Evolutionary conservation across 2,797 vertebrate genomes (phyloP).

Genomic region (Scolopax bukidnonensis): DNA sequence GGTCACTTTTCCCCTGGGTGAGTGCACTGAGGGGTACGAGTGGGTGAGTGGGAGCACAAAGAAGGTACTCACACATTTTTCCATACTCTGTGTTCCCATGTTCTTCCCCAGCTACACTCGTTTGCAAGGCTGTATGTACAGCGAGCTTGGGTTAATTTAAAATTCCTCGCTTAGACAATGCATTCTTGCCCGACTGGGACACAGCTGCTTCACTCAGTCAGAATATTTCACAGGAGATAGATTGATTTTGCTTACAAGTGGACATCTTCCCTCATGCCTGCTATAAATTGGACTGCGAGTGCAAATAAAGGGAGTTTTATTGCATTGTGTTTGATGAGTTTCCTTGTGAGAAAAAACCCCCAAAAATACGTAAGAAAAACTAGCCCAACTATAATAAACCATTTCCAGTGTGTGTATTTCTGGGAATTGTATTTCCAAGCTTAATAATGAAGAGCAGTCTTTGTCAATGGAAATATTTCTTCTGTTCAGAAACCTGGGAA

Average conservation of each 20-base stretch:
- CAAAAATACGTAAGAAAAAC: neutral
- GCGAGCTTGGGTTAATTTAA: neutral
- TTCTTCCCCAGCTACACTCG: neutral
- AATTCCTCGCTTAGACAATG: slow-evolving; percentile 26
- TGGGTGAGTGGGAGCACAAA: neutral
- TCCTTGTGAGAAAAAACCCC: neutral
- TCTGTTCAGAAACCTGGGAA: neutral
- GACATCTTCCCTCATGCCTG: neutral
- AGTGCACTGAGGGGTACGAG: neutral
- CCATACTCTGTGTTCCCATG: neutral
- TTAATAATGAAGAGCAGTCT: neutral
- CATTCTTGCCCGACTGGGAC: neutral
- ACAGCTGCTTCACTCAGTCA: slow-evolving; percentile 46
- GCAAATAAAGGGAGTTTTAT: neutral
- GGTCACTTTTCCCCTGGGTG: neutral
- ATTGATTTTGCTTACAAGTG: neutral
- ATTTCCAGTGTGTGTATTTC: neutral
- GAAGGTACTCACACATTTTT: neutral
- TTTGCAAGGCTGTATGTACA: neutral
- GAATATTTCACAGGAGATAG: neutral
- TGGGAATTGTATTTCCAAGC: neutral
- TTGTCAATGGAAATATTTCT: neutral
- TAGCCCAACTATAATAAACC: neutral
- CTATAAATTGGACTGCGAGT: neutral
- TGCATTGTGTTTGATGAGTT: neutral